Evolutionary conservation across 2,888 invertebrate genomes (phyloP), one percentile per base, ranked within the genome.

Genomic region (Ptycholaimellus sp.): DNA sequence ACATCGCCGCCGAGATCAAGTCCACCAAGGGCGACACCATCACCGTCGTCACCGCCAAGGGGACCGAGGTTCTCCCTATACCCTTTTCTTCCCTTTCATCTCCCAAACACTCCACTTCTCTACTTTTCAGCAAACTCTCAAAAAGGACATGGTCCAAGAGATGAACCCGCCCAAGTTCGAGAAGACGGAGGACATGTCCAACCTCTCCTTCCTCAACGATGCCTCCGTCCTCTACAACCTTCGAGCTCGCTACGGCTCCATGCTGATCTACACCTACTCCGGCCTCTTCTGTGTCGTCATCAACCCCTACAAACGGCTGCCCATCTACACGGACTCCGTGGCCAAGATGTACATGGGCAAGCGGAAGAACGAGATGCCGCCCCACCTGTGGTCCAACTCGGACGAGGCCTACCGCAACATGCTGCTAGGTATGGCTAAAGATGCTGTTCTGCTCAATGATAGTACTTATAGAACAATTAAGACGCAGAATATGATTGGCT

Each of bases 231-330:
- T 90, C 66, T 76, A 82, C 72, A 87, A 87, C 70, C 74, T 87
- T 72, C 82, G 82, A 71, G 77, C 83, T 70, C 77, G 87, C 73
- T 87, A 87, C 72, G 80, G 79, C 70, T 70, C 74, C 71, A 78
- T 83, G 68, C 76, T 90, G 59, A 90, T 53, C 43, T 53, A 53
- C 40, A 96, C 96, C 61, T 96, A 96, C 69, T 96, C 96, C 60
- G 96, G 96, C 67, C 77, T 96, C 67, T 96, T 96, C 78, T 99
- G 96, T 68, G 87, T 96, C 65, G 93, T 90, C 63, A 87, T 96
- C 75, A 96, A 96, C 71, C 96, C 96, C 53, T 96, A 96, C 79
- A 87, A 90, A 72, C 77, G 93, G 60, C 87, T 78, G 71, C 93
- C 93, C 59, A 93, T 96, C 68, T 96, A 96, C 72, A 90, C 85